Conservation (phyloP, 64 coral and sea anemone genomes). For the Astreopora myriophthalma region DNA sequence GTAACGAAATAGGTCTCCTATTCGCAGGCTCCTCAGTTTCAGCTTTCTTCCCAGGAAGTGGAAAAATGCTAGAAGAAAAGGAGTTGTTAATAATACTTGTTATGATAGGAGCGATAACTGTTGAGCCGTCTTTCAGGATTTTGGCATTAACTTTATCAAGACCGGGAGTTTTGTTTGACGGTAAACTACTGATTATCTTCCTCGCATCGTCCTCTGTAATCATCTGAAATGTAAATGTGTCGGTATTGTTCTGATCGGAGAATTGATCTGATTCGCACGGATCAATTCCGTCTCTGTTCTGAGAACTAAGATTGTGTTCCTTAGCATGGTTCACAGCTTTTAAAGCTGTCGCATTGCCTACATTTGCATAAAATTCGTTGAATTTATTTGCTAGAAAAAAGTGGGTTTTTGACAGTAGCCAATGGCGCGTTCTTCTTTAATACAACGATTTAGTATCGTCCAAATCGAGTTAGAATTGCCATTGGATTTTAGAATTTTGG, state of each 20-base stretch:
- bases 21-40: conserved; percentile 47
- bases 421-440: conserved; percentile 45
- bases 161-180: not conserved
- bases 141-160: not conserved
- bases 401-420: too few species aligned
- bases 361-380: conserved; percentile 9
- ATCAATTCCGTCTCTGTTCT: too few species aligned
- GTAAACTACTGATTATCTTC: not conserved
- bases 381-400: too few species aligned
- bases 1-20: conserved; percentile 32
- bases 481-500: conserved; percentile 43
- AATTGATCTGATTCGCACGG: too few species aligned
- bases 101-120: conserved; percentile 22
- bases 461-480: conserved; percentile 51
- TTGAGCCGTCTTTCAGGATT: conserved; percentile 32
- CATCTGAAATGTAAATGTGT: too few species aligned
- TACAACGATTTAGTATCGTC: conserved; percentile 46
- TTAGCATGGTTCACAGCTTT: not conserved
- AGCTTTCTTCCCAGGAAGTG: conserved; percentile 48
- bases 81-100: conserved; percentile 41
- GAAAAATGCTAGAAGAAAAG: conserved; percentile 10
- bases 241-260: too few species aligned
- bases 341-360: too few species aligned
- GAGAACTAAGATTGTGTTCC: too few species aligned
- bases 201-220: too few species aligned